Evolutionary conservation across 1,140 invertebrate genomes (phyloP).

Genomic region (Ostrea edulis): DNA sequence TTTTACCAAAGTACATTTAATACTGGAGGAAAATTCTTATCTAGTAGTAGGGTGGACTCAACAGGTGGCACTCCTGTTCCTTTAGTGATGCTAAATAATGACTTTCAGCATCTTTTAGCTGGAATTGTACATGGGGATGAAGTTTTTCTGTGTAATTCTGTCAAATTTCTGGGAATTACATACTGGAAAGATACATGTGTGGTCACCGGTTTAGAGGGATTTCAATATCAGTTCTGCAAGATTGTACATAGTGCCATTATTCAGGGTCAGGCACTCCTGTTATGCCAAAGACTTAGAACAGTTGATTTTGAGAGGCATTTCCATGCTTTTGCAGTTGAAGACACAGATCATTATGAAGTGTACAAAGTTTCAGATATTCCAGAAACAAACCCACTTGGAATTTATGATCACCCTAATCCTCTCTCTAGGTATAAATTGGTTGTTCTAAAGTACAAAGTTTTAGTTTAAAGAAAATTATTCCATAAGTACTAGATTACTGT

Average conservation of each 20-base stretch:
- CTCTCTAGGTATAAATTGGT: neutral
- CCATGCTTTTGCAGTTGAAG: constrained; percentile 10
- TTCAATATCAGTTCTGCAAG: neutral
- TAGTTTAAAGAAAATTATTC: neutral
- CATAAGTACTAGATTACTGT: too few relatives aligned
- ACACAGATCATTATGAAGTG: constrained; percentile 34
- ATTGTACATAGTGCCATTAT: constrained; percentile 14
- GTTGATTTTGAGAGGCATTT: constrained; percentile 41
- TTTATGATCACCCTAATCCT: neutral
- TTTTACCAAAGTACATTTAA: constrained; percentile 41
- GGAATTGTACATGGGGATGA: constrained; percentile 15
- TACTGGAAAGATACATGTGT: neutral
- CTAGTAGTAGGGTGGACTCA: neutral
- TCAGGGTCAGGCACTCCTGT: neutral
- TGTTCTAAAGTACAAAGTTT: constrained; percentile 30
- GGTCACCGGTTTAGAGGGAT: neutral
- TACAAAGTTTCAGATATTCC: constrained; percentile 19
- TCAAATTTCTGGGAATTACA: constrained; percentile 23
- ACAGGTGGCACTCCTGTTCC: constrained; percentile 12
- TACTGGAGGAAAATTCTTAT: constrained; percentile 1
- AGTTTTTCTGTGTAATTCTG: constrained; percentile 38
- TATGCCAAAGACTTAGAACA: constrained; percentile 20
- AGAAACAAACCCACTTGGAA: constrained; percentile 7
- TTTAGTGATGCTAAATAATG: constrained; percentile 8
- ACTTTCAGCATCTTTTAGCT: constrained; percentile 25